phyloP scores from a whole-genome alignment of 1,140 invertebrate genomes.

The Amyelois transitella region DNA sequence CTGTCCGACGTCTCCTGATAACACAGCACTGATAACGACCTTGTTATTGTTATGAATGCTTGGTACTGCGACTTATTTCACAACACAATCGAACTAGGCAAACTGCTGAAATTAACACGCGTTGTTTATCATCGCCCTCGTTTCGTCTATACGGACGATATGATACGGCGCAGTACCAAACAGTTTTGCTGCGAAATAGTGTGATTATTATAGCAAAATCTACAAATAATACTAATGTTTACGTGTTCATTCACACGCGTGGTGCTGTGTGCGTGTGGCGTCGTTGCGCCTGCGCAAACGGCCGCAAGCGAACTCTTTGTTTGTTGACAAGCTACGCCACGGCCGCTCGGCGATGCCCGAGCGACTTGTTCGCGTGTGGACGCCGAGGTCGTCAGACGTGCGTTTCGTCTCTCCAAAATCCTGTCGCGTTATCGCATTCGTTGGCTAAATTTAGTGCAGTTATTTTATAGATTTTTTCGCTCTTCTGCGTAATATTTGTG shows the following conservation, averaged over 20 bases:
- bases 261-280: slow-evolving; percentile 40
- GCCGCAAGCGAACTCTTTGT: slow-evolving; percentile 60
- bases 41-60: not conserved
- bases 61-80: not conserved
- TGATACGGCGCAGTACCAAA: slow-evolving; percentile 7
- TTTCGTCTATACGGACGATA: not conserved
- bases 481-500: slow-evolving; percentile 33
- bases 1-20: not conserved
- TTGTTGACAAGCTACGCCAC: slow-evolving; percentile 64
- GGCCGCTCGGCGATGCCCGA: slow-evolving; percentile 24
- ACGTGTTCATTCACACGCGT: slow-evolving; percentile 63
- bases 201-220: slow-evolving; percentile 24
- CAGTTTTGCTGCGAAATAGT: slow-evolving; percentile 5
- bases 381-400: slow-evolving; percentile 33
- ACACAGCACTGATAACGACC: not conserved
- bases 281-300: slow-evolving; percentile 54
- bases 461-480: slow-evolving; percentile 30
- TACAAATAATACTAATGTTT: slow-evolving; percentile 42
- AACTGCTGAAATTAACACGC: not conserved
- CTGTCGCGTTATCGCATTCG: slow-evolving; percentile 32
- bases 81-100: not conserved
- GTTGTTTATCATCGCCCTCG: not conserved
- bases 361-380: slow-evolving; percentile 43
- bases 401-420: slow-evolving; percentile 12
- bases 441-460: slow-evolving; percentile 45